Conservation (phyloP, 2,113 vertebrate genomes). For the Macaca mulatta region DNA sequence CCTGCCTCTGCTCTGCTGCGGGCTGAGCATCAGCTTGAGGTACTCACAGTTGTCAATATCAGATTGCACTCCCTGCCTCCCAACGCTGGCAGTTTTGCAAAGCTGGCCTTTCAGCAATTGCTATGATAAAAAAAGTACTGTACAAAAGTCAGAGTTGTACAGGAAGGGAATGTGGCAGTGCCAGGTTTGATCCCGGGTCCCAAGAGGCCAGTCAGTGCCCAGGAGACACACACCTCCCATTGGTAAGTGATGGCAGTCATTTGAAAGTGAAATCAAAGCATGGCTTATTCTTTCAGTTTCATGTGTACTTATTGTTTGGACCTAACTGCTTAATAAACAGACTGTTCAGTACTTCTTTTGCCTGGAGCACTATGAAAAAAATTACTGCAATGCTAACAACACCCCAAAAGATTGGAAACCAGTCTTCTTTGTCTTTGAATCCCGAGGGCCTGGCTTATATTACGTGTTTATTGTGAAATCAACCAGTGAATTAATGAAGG, state of each 20-base stretch:
- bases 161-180: not conserved
- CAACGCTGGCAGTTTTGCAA: not conserved
- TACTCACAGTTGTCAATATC: fast-evolving
- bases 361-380: not conserved
- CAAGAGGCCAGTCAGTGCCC: not conserved
- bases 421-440: no score
- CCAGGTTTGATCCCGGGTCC: fast-evolving
- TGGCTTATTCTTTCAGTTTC: not conserved
- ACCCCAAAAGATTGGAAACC: fast-evolving
- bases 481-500: no score
- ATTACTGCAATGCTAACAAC: not conserved
- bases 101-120: not conserved
- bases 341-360: not conserved
- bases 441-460: not conserved
- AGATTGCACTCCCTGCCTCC: fast-evolving
- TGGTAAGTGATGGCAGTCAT: not conserved
- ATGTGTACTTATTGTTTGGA: not conserved
- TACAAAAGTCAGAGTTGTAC: not conserved
- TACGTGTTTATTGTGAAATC: not conserved
- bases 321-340: no score
- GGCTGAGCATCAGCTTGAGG: no score
- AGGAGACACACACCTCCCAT: fast-evolving
- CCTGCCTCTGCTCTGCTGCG: fast-evolving
- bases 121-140: not conserved
- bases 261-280: not conserved